Evolutionary conservation across 1,140 invertebrate species (phyloP).

Genomic region (Sycophaga agraensis): DNA sequence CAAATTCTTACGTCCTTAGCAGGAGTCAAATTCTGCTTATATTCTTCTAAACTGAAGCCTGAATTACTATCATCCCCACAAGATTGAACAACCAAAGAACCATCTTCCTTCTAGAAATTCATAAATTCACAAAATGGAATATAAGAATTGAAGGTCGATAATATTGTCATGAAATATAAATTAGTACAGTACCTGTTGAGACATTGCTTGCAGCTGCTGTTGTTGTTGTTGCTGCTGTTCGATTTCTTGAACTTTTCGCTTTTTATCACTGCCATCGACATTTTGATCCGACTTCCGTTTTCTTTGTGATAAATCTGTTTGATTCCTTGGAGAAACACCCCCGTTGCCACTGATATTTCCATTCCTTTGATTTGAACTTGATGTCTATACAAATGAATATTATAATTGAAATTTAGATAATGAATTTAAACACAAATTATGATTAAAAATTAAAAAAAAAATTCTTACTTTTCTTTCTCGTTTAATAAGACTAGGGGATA

Average conservation of each 20-base stretch:
- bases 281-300: slow-evolving; percentile 46
- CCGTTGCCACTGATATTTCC: slow-evolving; percentile 43
- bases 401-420: background rate
- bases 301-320: slow-evolving; percentile 29
- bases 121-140: too few species aligned
- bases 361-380: slow-evolving; percentile 41
- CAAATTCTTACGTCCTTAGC: slow-evolving; percentile 47
- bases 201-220: background rate
- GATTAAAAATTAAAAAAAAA: background rate
- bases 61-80: slow-evolving; percentile 52
- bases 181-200: slow-evolving; percentile 21
- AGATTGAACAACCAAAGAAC: slow-evolving; percentile 42
- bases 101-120: slow-evolving; percentile 42
- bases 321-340: slow-evolving; percentile 40
- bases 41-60: slow-evolving; percentile 49
- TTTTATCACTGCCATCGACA: slow-evolving; percentile 36
- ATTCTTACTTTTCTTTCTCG: slow-evolving; percentile 63
- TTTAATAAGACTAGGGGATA: slow-evolving; percentile 68
- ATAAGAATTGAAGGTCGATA: too few species aligned
- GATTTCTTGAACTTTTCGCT: slow-evolving; percentile 39
- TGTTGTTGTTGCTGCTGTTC: slow-evolving; percentile 33
- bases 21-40: slow-evolving; percentile 44
- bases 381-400: slow-evolving; percentile 36
- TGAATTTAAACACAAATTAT: background rate
- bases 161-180: too few species aligned